Evolutionary conservation across 2,888 invertebrate species (phyloP).

Genomic region (Andrena flavipes): DNA sequence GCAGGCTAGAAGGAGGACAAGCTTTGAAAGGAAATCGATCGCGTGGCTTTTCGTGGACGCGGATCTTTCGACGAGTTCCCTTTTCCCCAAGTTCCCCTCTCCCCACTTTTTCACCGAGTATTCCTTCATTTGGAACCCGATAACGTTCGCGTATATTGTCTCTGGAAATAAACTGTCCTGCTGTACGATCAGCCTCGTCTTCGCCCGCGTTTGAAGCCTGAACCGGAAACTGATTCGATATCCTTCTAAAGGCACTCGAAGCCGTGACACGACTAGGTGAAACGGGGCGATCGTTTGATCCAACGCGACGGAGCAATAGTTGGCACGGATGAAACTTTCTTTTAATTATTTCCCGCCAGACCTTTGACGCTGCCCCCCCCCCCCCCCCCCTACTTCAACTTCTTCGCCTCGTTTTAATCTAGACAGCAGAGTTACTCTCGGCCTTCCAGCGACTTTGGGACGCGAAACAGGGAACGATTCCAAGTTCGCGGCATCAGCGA

Average conservation of each 20-base stretch:
- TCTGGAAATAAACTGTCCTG: neutral
- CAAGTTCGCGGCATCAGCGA: too few species aligned
- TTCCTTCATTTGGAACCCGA: neutral
- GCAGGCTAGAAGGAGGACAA: neutral
- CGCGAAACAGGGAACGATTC: too few species aligned
- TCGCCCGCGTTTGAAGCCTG: neutral
- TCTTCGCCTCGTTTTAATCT: conserved; percentile 31
- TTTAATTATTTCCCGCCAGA: conserved; percentile 41
- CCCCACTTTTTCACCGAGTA: too few species aligned
- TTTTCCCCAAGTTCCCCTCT: too few species aligned
- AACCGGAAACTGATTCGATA: conserved; percentile 36
- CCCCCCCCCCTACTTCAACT: neutral
- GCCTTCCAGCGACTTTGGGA: too few species aligned
- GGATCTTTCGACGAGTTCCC: too few species aligned
- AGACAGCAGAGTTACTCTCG: neutral
- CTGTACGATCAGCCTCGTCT: neutral
- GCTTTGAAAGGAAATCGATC: neutral
- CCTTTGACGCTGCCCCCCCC: conserved; percentile 26
- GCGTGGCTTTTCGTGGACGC: neutral
- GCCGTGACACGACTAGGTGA: neutral
- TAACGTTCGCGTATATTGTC: neutral
- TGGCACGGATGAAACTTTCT: conserved; percentile 43
- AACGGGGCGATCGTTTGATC: conserved; percentile 8
- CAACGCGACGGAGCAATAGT: conserved; percentile 10
- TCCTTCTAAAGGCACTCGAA: conserved; percentile 4